These are phyloP conservation scores for Aurelia aurita complex sp. Pacific DNA, from an alignment of 30 jellyfish, hydroid and myxozoan species.

Conservation along the genomic window DNA sequence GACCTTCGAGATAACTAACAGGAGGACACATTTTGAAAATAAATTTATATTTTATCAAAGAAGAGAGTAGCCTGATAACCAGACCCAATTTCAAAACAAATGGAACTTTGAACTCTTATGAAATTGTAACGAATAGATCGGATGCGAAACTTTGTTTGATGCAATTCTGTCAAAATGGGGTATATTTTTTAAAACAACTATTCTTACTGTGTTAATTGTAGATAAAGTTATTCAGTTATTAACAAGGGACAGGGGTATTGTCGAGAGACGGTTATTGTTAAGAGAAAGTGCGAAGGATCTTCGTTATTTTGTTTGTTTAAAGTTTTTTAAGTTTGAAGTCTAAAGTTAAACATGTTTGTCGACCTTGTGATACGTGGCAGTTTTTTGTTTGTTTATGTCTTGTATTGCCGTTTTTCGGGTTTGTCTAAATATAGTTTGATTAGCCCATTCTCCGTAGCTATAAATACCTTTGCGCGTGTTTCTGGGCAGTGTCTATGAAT, in stretches of 20 bases:
- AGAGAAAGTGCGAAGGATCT: not conserved
- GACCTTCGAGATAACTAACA: not conserved
- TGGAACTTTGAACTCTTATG: no score
- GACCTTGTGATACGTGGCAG: slow-evolving; percentile 5
- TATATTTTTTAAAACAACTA: not conserved
- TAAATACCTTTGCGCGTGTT: no score
- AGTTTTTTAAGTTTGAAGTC: not conserved
- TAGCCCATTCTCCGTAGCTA: not conserved
- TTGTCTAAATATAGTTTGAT: not conserved
- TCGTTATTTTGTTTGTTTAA: not conserved
- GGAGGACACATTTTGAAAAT: no score
- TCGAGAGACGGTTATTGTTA: not conserved
- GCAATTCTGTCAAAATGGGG: no score
- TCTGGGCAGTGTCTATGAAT: no score
- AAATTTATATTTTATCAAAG: no score
- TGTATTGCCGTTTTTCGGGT: not conserved
- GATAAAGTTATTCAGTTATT: not conserved
- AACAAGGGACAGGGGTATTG: no score
- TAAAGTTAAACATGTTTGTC: not conserved
- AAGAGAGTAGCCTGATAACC: no score
- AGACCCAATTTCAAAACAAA: no score
- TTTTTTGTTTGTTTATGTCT: not conserved
- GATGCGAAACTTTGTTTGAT: no score
- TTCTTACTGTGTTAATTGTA: not conserved
- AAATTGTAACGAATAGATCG: no score